Conservation (phyloP, 2,113 vertebrate genomes). For the Pelobates fuscus region DNA sequence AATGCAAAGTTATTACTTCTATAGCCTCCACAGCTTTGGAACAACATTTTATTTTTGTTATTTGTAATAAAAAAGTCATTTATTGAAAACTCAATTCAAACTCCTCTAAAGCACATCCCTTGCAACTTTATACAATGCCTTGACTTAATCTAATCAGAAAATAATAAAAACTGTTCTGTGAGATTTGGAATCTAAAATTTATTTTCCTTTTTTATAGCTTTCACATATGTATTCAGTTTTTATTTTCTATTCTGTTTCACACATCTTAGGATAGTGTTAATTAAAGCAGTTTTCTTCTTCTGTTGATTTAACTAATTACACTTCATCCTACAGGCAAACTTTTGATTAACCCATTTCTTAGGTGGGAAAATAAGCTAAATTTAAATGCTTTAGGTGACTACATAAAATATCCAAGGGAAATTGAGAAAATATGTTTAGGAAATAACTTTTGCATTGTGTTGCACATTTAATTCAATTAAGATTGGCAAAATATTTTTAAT, state of each 20-base stretch:
- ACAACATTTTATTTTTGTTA: neutral
- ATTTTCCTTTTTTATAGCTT: conserved; percentile 23
- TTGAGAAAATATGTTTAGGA: neutral
- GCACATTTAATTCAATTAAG: neutral
- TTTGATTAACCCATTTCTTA: conserved; percentile 60
- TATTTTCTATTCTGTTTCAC: conserved; percentile 14
- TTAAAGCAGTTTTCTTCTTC: conserved; percentile 34
- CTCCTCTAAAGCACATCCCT: conserved; percentile 31
- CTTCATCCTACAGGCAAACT: conserved; percentile 52
- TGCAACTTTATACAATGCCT: neutral
- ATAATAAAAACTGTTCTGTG: neutral
- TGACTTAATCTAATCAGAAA: conserved; percentile 4
- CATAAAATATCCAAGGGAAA: conserved; percentile 48
- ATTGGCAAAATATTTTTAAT: no score
- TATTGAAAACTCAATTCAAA: neutral
- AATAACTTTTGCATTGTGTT: neutral
- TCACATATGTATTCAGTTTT: conserved; percentile 26
- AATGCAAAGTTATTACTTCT: neutral
- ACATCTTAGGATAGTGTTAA: conserved; percentile 39
- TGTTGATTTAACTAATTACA: conserved; percentile 55
- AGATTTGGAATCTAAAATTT: neutral
- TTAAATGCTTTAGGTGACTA: conserved; percentile 49
- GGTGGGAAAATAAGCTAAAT: conserved; percentile 57
- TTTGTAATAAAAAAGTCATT: conserved; percentile 33
- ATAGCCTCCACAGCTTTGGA: neutral